Evolutionary conservation across 2,797 vertebrate species (phyloP).

Genomic region (Melanogrammus aeglefinus): DNA sequence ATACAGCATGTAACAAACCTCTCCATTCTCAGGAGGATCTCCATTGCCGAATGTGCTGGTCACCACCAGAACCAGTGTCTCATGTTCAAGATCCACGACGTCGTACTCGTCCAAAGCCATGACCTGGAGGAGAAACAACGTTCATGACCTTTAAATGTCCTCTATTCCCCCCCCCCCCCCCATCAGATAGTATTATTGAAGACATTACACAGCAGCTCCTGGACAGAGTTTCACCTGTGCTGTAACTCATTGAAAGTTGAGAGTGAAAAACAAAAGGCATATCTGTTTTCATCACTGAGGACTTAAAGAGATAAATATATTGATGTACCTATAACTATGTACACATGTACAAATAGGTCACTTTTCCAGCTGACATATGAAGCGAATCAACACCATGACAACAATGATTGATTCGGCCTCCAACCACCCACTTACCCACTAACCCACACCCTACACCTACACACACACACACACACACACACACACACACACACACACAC

Average conservation of each 20-base stretch:
- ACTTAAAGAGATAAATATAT: neutral
- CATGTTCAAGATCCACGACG: constrained; percentile 91
- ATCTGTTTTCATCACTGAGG: neutral
- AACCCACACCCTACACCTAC: constrained; percentile 48
- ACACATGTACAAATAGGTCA: neutral
- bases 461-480: constrained; percentile 29
- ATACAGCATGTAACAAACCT: constrained; percentile 69
- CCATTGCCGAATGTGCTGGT: constrained; percentile 95
- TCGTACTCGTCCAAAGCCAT: constrained; percentile 97
- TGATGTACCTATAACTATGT: neutral
- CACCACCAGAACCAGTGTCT: constrained; percentile 90
- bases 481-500: constrained; percentile 42
- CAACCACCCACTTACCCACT: constrained; percentile 46
- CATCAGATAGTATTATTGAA: neutral
- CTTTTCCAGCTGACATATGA: neutral
- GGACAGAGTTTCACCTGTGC: neutral
- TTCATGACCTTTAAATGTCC: neutral
- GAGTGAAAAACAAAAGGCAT: no score
- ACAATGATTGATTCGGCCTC: constrained; percentile 23
- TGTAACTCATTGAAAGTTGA: no score
- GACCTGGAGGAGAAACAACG: constrained; percentile 70
- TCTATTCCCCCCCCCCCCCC: neutral
- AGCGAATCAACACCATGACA: neutral
- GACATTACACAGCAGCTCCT: no score
- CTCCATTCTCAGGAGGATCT: constrained; percentile 93